phyloP scores from a whole-genome alignment of 2,113 vertebrate species.

The Gavia stellata region DNA sequence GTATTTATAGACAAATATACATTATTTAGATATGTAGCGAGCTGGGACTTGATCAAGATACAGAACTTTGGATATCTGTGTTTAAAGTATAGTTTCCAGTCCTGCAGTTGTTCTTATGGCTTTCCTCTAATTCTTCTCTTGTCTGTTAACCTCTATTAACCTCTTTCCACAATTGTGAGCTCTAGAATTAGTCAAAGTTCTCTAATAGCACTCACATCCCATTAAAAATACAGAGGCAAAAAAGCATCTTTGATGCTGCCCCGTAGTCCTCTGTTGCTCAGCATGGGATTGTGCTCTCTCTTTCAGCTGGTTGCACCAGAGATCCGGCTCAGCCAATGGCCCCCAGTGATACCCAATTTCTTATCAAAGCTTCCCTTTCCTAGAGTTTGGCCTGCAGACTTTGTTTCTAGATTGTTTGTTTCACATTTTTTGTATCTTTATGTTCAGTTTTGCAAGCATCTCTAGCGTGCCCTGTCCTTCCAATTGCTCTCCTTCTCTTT shows the following conservation, averaged over 20 bases:
- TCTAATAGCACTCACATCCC: background rate
- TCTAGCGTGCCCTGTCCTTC: background rate
- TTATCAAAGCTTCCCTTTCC: background rate
- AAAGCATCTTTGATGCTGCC: background rate
- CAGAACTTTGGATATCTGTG: background rate
- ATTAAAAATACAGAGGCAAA: background rate
- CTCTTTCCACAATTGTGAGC: background rate
- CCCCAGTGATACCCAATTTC: rapidly evolving
- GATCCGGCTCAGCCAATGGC: rapidly evolving
- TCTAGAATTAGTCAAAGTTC: background rate
- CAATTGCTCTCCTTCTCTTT: background rate
- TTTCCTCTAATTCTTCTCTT: background rate
- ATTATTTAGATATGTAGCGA: background rate
- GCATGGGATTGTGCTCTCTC: background rate
- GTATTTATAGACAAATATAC: background rate
- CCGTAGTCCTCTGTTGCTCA: background rate
- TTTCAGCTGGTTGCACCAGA: background rate
- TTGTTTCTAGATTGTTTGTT: background rate
- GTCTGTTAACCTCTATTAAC: background rate
- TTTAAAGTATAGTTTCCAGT: background rate
- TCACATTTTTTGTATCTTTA: background rate
- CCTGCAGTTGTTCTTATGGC: background rate
- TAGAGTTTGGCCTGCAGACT: background rate
- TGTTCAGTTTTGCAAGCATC: background rate
- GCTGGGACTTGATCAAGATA: background rate